phyloP scores from a whole-genome alignment of 2,888 invertebrate genomes.

The Leptopterna dolabrata region DNA sequence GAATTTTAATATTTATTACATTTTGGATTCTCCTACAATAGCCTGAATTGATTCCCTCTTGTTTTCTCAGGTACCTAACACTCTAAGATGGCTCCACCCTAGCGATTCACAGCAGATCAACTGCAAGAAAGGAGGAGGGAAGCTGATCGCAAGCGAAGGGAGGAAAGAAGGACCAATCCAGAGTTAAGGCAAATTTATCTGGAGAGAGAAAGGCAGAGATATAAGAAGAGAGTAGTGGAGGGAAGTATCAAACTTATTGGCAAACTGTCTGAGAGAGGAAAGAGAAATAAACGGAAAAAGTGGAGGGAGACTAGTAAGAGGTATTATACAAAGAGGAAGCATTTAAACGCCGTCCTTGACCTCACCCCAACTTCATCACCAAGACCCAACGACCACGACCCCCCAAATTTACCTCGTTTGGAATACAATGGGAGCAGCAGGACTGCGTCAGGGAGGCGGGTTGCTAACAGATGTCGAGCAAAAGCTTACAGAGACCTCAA shows the following conservation, averaged over 20 bases:
- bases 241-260: slow-evolving; percentile 27
- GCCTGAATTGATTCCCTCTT: background rate
- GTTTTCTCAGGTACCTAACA: background rate
- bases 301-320: slow-evolving; percentile 41
- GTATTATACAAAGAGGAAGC: slow-evolving; percentile 8
- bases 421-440: background rate
- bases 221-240: slow-evolving; percentile 2
- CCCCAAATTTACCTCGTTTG: too few species aligned
- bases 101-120: slow-evolving; percentile 22
- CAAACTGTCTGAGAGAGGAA: slow-evolving; percentile 26
- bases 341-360: background rate
- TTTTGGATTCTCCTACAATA: background rate
- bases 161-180: slow-evolving; percentile 20
- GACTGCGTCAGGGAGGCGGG: background rate
- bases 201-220: slow-evolving; percentile 21
- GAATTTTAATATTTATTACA: background rate
- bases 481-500: background rate
- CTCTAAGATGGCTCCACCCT: slow-evolving; percentile 3
- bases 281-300: slow-evolving; percentile 27
- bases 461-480: background rate
- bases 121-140: slow-evolving; percentile 26
- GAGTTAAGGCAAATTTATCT: slow-evolving; percentile 20
- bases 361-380: background rate
- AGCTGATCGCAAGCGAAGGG: slow-evolving; percentile 37
- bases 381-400: background rate